Evolutionary conservation across 2,888 invertebrate species (phyloP), one percentile per base, ranked within the genome.

Genomic region (Venustoraphidia nigricollis): DNA sequence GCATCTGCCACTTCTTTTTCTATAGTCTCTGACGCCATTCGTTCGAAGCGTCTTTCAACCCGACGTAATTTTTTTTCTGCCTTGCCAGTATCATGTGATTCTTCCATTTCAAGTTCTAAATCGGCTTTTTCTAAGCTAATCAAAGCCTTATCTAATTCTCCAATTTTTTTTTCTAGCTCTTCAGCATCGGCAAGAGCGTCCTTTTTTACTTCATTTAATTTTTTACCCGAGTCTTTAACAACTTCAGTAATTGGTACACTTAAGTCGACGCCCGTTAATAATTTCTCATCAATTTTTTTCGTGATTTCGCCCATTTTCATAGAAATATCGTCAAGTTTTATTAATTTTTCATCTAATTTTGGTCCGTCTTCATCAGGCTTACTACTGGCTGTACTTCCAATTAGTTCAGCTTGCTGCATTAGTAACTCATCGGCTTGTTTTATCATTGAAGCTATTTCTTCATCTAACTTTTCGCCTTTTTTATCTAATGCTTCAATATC

Each of bases 11-110:
- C 53, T 43, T 65, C 66, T 50, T 60, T 60, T 44, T 68, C 67
- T 49, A 70, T 55, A 13, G 64, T 64, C 57, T 71, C 65, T 10
- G 71, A 71, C 40, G 71, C 69, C 67, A 72, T 68, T 55, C 69
- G 58, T 58, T 72, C 71, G 58, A 72, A 72, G 57, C 68, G 66
- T 48, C 69, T 61, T 55, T 72, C 72, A 45, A 71, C 67, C 51
- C 68, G 59, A 51, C 62, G 62, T 41, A 69, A 57, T 60, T 69
- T 70, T 50, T 60, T 62, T 52, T 67, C 66, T 10, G 52, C 54
- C 55, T 60, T 60, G 9, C 38, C 41, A 37, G 35, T 41, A 44
- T 35, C 14, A 13, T 51, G 36, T 47, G 47, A 40, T 45, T 53
- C 53, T 34, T 52, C 50, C 11, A 47, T 17, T 41, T 49, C 49